Evolutionary conservation across 2,797 vertebrate genomes (phyloP).

Genomic region (Nasua narica): DNA sequence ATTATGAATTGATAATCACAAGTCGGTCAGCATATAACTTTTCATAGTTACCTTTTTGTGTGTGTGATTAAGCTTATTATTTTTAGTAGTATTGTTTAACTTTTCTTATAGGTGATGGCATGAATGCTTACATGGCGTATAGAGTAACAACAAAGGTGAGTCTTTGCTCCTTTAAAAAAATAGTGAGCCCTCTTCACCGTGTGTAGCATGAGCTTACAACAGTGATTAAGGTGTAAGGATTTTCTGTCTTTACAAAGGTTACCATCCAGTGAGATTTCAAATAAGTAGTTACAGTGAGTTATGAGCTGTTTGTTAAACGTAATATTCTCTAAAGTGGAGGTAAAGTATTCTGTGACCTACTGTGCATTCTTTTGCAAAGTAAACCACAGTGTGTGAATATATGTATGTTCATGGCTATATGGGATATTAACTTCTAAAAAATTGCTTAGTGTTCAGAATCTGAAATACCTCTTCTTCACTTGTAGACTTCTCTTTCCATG

Average conservation of each 20-base stretch:
- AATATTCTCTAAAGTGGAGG: neutral
- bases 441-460: neutral
- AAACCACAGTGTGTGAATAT: neutral
- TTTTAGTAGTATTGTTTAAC: conserved; percentile 57
- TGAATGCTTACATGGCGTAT: conserved; percentile 99
- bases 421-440: conserved; percentile 9
- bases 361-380: conserved; percentile 20
- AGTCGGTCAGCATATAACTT: neutral
- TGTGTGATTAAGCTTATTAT: conserved; percentile 18
- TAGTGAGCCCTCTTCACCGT: neutral
- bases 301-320: neutral
- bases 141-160: conserved; percentile 95
- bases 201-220: neutral
- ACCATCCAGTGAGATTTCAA: neutral
- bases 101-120: conserved; percentile 92
- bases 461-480: conserved; percentile 59
- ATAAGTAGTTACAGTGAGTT: neutral
- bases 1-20: neutral
- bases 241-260: neutral
- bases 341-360: neutral
- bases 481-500: conserved; percentile 90
- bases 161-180: neutral
- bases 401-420: neutral
- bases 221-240: neutral
- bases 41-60: neutral